Base-by-base conservation (phyloP, 2,888 invertebrate species). In the Andrena dorsata region DNA sequence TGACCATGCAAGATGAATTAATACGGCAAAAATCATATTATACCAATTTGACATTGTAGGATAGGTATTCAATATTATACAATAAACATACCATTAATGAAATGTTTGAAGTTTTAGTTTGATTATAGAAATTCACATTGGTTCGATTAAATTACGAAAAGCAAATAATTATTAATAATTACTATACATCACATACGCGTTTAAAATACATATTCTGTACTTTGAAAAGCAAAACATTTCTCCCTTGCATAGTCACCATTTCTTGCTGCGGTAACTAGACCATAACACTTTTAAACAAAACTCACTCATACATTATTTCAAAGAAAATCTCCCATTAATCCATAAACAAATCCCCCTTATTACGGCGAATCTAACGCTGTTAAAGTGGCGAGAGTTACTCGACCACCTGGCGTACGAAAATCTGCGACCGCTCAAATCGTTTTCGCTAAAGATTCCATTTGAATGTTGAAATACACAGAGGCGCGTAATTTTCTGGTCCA, bases 371-470 rank as follows among this genome's bases (percentile, higher is more conserved):
- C n/a, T 5, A 4, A 8, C 30, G 41, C n/a, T 32, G 60, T 64
- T 10, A 56, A 61, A 66, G 53, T 20, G 51, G 8, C 26, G n/a
- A 53, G 35, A 28, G 23, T 61, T 35, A 53, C 10, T n/a, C 3
- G n/a, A 41, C 32, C 61, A 41, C 58, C 28, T 13, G 49, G 28
- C 47, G 58, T 23, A 56, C 30, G 72, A 64, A 76, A 80, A 82
- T 84, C 74, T 47, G 64, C 64, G 60, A 58, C n/a, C 66, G 76
- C 58, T 78, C 53, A 70, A 87, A 87, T 79, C 82, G 83, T 26
- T 81, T 60, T 76, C 76, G 79, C 81, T 81, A 80, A 85, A 83
- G 87, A 87, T 87, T 85, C 73, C 87, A 85, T 87, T 85, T 85
- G 87, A 81, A 79, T 83, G 78, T 60, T 66, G 56, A 60, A 84